Conservation (phyloP, 2,113 vertebrate genomes). For the Dendrocopos noguchii region DNA sequence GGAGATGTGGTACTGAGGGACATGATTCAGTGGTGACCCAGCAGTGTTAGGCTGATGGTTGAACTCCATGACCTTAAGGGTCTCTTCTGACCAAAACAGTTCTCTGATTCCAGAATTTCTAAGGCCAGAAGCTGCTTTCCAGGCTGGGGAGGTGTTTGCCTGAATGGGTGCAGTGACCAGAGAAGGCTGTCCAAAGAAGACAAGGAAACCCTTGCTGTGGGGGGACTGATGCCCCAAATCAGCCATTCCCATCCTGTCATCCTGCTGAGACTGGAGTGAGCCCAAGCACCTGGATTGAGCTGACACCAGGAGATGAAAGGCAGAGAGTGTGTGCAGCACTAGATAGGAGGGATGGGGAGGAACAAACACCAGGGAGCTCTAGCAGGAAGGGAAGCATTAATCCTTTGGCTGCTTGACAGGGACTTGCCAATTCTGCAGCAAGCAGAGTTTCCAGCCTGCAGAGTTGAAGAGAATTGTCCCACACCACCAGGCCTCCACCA, state of each 20-base stretch:
- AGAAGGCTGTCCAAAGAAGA: not conserved
- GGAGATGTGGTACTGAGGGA: too few species aligned
- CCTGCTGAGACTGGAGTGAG: not conserved
- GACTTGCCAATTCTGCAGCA: not conserved
- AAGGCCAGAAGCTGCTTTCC: not conserved
- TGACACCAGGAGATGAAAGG: not conserved
- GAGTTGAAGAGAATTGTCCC: not conserved
- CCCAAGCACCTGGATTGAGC: not conserved
- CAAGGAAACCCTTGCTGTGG: not conserved
- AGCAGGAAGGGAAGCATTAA: not conserved
- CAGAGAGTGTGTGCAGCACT: not conserved
- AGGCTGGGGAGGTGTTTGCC: not conserved
- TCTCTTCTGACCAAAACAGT: too few species aligned
- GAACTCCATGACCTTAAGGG: too few species aligned
- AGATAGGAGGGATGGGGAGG: conserved; percentile 7
- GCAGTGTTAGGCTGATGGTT: too few species aligned
- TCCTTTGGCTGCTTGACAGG: conserved; percentile 42
- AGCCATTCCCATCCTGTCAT: not conserved
- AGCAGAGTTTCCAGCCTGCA: not conserved
- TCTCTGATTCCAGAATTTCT: not conserved
- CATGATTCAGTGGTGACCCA: too few species aligned
- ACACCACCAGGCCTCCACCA: not conserved
- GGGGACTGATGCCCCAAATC: not conserved
- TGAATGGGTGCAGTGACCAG: not conserved
- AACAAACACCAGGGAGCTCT: not conserved